A percentile compares a stretch with the other conserved stretches of the same genome.
Evolutionary conservation across 2,888 invertebrate species (phyloP).

Genomic region (Papilio gigon): DNA sequence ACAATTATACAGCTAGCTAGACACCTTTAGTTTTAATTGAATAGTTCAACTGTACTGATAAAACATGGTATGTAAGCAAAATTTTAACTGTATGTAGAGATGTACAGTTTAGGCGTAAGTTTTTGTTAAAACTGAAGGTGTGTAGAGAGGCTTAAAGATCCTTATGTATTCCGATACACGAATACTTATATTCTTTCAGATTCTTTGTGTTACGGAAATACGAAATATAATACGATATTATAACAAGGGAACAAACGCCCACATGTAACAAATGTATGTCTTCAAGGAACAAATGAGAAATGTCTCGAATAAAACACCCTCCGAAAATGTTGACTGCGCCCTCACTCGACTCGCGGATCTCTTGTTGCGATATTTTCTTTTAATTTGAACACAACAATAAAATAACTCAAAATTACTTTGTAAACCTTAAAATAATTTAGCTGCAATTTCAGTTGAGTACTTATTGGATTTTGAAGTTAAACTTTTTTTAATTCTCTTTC

Average conservation of each 20-base stretch:
- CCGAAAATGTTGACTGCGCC: conserved; percentile 18
- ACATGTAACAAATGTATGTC: conserved; percentile 7
- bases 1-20: too few species aligned
- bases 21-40: too few species aligned
- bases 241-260: conserved; percentile 16
- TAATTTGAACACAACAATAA: neutral
- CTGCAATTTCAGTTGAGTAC: too few species aligned
- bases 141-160: too few species aligned
- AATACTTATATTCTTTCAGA: neutral
- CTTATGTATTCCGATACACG: neutral
- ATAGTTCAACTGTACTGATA: too few species aligned
- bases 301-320: conserved; percentile 24
- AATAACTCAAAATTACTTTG: neutral
- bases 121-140: too few species aligned
- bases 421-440: too few species aligned
- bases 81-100: too few species aligned
- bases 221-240: conserved; percentile 16
- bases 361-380: conserved; percentile 13
- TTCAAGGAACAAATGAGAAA: conserved; percentile 29
- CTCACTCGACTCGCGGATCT: conserved; percentile 28
- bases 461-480: too few species aligned
- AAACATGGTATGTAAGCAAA: too few species aligned
- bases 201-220: neutral
- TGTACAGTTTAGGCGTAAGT: too few species aligned
- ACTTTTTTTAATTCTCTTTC: too few species aligned